Base-by-base conservation (phyloP, 2,113 vertebrate genomes). In the Corvus hawaiiensis region DNA sequence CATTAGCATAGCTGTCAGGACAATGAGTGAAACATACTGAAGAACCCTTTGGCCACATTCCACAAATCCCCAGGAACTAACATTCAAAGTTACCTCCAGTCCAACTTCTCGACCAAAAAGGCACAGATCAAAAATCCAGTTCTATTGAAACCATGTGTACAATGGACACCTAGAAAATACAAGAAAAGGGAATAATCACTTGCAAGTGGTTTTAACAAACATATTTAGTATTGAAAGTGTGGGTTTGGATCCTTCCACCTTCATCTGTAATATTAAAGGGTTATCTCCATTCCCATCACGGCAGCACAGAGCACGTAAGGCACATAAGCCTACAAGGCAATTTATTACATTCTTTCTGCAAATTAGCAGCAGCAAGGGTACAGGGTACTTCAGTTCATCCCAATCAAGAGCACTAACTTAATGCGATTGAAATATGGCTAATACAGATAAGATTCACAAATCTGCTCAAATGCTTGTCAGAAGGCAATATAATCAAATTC, bases 91-190 rank as follows among this genome's bases (percentile, higher is more conserved):
- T 98, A 99, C 99, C 99, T 99, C 99, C 99, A 99, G 97, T 99
- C 99, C 99, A 99, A 97, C 96, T 99, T 99, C 97, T 99, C 99
- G 15, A 99, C 99, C 98, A 99, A 98, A 98, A 99, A 99, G 86
- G 99, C 99, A 98, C 99, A 99, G 96, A 99, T 99, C 94, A 99
- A 98, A 97, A 99, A 99, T 93, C 99, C 99, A 39, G 99, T 99
- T 83, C 99, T 98, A 83, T 99, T 99, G 97, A 99, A 99, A 96
- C 99, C 99, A 96, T 99, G 99, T 10, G 99, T 99, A 97, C 99
- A 99, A 96, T 99, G 99, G 96, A 99, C 98, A 98, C 99, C 99
- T 99, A 94, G 30, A 63, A 30, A 94, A 97, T 93, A 97, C 16
- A 97, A 97, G 79, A 96, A 16, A 77, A 90, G 6, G 10, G 30